These are phyloP conservation scores for Mastacembelus armatus DNA, from an alignment of 2,797 vertebrate species.

Conservation along the genomic window DNA sequence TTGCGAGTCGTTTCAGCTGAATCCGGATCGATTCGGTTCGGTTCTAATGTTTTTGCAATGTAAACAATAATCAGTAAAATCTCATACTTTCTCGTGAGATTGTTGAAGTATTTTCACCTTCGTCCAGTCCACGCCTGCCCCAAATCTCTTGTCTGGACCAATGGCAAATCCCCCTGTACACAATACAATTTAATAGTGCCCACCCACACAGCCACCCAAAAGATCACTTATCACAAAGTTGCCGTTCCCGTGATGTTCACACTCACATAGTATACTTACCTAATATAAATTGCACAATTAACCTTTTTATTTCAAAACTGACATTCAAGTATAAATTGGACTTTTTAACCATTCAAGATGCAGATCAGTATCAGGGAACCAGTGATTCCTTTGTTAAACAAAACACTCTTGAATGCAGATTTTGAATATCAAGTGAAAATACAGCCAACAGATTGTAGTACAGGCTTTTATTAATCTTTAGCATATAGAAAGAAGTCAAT, in stretches of 20 bases:
- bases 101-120: slow-evolving; percentile 78
- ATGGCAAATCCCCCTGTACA: slow-evolving; percentile 63
- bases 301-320: not conserved
- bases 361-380: not conserved
- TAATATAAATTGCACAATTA: not conserved
- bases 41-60: slow-evolving; percentile 87
- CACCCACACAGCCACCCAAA: slow-evolving; percentile 53
- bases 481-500: slow-evolving; percentile 47
- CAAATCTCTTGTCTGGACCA: slow-evolving; percentile 71
- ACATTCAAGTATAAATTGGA: not conserved
- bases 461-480: slow-evolving; percentile 48
- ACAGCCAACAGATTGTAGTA: not conserved
- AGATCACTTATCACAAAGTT: slow-evolving; percentile 66
- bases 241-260: slow-evolving; percentile 30
- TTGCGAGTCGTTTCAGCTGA: slow-evolving; percentile 70
- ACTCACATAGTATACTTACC: slow-evolving; percentile 32
- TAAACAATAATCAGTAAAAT: slow-evolving; percentile 95
- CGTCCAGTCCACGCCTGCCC: slow-evolving; percentile 77
- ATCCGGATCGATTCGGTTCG: slow-evolving; percentile 94
- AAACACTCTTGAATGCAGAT: not conserved
- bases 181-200: slow-evolving; percentile 64
- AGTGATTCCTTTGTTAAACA: not conserved
- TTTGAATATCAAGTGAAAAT: not conserved
- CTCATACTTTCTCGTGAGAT: slow-evolving; percentile 95
- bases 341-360: not conserved